phyloP scores from a whole-genome alignment of 2,113 vertebrate genomes.

The Ochotona curzoniae region DNA sequence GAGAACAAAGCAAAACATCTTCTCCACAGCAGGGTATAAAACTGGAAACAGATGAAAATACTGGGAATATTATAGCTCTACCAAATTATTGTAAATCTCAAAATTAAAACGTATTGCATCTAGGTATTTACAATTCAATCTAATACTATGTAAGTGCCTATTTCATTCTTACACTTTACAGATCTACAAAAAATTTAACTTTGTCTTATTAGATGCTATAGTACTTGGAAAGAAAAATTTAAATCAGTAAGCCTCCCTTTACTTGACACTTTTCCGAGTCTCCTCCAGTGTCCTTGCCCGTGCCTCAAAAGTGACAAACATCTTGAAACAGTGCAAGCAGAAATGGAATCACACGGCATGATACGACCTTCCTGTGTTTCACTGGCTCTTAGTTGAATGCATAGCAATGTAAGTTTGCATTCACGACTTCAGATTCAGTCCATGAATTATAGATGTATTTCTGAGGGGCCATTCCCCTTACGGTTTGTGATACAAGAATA shows the following conservation, averaged over 20 bases:
- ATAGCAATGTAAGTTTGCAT: not conserved
- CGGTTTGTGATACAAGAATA: conserved; percentile 58
- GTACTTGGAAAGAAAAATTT: not conserved
- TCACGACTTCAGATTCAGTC: conserved; percentile 51
- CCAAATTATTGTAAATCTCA: not conserved
- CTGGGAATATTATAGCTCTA: not conserved
- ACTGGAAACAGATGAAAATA: not conserved
- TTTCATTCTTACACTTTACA: not conserved
- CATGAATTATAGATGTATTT: conserved; percentile 78
- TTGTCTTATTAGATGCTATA: conserved; percentile 22
- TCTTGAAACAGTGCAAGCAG: conserved; percentile 39
- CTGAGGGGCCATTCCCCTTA: conserved; percentile 59
- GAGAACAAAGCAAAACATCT: not conserved
- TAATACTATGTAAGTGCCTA: not conserved
- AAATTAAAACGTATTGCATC: not conserved
- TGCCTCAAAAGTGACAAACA: conserved; percentile 39
- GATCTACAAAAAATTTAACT: not conserved
- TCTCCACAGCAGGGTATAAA: not conserved
- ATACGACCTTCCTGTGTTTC: conserved; percentile 40
- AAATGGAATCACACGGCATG: conserved; percentile 50
- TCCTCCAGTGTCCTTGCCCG: not conserved
- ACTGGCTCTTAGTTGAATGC: conserved; percentile 15
- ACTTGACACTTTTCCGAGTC: not conserved
- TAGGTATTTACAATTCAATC: not conserved
- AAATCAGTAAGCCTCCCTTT: conserved; percentile 44